Base-by-base conservation (phyloP, 2,797 vertebrate genomes). In the Cichlasoma orientale region DNA sequence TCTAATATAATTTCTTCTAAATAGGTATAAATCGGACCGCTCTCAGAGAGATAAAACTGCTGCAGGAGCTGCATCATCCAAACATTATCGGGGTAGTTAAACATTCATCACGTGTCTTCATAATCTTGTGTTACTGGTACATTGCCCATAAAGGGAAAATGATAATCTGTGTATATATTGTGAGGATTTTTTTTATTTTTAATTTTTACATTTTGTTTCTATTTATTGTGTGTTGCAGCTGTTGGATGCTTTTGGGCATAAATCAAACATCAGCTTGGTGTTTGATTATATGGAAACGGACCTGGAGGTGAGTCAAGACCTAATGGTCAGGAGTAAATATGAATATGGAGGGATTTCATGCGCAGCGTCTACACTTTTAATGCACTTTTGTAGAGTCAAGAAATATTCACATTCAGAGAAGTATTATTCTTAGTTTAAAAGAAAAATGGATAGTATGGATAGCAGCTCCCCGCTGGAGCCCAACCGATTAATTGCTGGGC, bases 201-300 rank as follows among this genome's bases (percentile, higher is more conserved):
- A 70, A 12, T n/a, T n/a, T n/a, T n/a, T n/a, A n/a, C n/a, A n/a
- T n/a, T n/a, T n/a, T n/a, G 2, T 31, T 61, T 25, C 31, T 38
- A 7, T 80, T 18, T 58, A 4, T n/a, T 69, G 2, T 76, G 4
- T 86, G 90, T 63, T 88, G 23, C 25, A 99, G 98, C 96, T 99
- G 68, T 91, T 99, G 85, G 98, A 99, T 94, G 98, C 97, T 4
- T 99, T 99, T 90, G 98, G 98, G 85, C 98, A 99, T 92, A 99
- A 99, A 94, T 99, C 98, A 11, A 99, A 98, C 90, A 99, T 99
- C 91, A 99, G 98, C 75, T 93, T 99, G 74, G 98, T 99, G 79
- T 99, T 99, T 96, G 98, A 99, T 89, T 99, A 96, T 91, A 99
- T 99, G 98, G 98, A 99, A 94, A 99, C 98, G 0, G 98, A 99